A percentile compares a stretch with the other conserved stretches of the same genome.
Conservation (phyloP, 2,797 vertebrate genomes). For the Catharus ustulatus region DNA sequence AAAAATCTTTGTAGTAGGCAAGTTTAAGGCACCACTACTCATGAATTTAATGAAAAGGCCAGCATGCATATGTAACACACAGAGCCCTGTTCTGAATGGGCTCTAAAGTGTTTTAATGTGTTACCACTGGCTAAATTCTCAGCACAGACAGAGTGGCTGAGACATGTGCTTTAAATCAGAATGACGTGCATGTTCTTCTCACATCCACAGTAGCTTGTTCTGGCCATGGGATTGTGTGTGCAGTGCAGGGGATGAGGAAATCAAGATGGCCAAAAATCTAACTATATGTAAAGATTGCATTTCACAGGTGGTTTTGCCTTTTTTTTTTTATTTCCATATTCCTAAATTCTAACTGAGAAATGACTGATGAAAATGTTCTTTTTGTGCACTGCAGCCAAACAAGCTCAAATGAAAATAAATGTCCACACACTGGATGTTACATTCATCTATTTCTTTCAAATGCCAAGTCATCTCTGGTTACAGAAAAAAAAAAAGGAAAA, state of each 20-base stretch:
- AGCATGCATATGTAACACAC: not conserved
- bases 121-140: not conserved
- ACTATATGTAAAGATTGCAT: not conserved
- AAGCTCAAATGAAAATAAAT: not conserved
- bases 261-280: not conserved
- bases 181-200: not conserved
- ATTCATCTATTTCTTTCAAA: not conserved
- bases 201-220: conserved; percentile 7
- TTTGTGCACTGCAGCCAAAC: not conserved
- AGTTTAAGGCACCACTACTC: not conserved
- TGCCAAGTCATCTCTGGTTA: not conserved
- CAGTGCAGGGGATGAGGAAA: not conserved
- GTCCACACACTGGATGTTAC: not conserved
- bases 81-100: not conserved
- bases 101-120: not conserved
- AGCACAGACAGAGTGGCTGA: not conserved
- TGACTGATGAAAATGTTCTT: not conserved
- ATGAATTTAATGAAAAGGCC: conserved; percentile 23
- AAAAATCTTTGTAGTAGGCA: conserved; percentile 45
- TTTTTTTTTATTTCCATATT: not conserved
- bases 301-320: not conserved
- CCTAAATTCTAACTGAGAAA: not conserved
- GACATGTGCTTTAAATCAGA: conserved; percentile 42
- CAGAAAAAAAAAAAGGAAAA: not conserved
- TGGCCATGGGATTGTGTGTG: not conserved